These are phyloP conservation scores for Anguilla marmorata DNA, from an alignment of 2,797 vertebrate genomes.

Conservation along the genomic window DNA sequence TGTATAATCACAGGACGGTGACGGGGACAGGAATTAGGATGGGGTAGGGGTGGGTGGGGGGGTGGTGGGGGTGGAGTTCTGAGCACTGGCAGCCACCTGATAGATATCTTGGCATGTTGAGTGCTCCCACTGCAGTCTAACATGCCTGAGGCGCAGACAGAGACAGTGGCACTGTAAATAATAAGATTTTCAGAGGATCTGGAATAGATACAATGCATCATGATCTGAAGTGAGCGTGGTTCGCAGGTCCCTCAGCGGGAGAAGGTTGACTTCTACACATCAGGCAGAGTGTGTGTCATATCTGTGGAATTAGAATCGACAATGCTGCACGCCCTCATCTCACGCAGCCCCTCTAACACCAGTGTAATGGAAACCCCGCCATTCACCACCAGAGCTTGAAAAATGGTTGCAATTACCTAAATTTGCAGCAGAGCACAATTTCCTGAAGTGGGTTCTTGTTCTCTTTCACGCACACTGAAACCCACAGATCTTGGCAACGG, in stretches of 20 bases:
- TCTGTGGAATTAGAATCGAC: constrained; percentile 14
- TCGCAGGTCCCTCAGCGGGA: not conserved
- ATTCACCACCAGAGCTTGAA: not conserved
- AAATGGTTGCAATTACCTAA: constrained; percentile 9
- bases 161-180: constrained; percentile 51
- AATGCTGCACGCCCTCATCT: constrained; percentile 4
- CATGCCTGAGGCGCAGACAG: constrained; percentile 49
- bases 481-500: not conserved
- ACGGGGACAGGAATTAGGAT: not conserved
- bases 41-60: no score
- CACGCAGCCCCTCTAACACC: not conserved
- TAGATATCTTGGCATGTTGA: constrained; percentile 74
- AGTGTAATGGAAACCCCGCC: constrained; percentile 5
- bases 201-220: constrained; percentile 23
- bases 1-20: not conserved
- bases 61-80: not conserved
- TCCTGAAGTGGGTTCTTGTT: constrained; percentile 20
- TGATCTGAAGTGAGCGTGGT: constrained; percentile 11
- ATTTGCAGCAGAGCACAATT: constrained; percentile 16
- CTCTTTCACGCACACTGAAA: not conserved
- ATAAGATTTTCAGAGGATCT: constrained; percentile 53
- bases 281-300: not conserved
- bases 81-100: constrained; percentile 63
- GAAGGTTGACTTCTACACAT: constrained; percentile 1
- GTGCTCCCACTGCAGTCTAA: constrained; percentile 48